Conservation (phyloP, 2,888 invertebrate species). For the Synanthedon andrenaeformis region DNA sequence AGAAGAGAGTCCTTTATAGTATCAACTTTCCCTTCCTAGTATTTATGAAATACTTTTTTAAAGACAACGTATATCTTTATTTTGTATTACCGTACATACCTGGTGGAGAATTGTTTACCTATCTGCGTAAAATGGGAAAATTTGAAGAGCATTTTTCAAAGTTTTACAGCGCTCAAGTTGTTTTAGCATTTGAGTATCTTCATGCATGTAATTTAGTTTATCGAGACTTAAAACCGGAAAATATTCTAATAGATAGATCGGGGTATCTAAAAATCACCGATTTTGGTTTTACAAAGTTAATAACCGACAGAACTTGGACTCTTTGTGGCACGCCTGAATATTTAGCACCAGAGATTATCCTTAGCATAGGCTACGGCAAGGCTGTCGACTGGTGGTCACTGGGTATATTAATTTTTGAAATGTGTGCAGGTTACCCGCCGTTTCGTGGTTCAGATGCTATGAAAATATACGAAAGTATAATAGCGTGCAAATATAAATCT, state of each 20-base stretch:
- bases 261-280: slow-evolving; percentile 91
- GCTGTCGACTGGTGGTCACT: slow-evolving; percentile 98
- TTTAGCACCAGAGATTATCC: slow-evolving; percentile 92
- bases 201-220: slow-evolving; percentile 89
- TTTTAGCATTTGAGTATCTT: slow-evolving; percentile 90
- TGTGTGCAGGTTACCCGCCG: slow-evolving; percentile 93
- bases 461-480: slow-evolving; percentile 95
- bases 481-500: slow-evolving; percentile 86
- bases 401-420: slow-evolving; percentile 88
- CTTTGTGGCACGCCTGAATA: slow-evolving; percentile 98
- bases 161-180: slow-evolving; percentile 93
- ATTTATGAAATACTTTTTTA: slow-evolving; percentile 85
- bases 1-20: slow-evolving; percentile 88
- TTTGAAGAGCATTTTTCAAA: slow-evolving; percentile 83
- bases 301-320: slow-evolving; percentile 85
- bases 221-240: slow-evolving; percentile 93
- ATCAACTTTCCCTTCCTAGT: slow-evolving; percentile 91
- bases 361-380: slow-evolving; percentile 90
- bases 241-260: slow-evolving; percentile 81
- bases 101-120: slow-evolving; percentile 90
- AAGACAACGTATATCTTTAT: slow-evolving; percentile 87
- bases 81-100: slow-evolving; percentile 83
- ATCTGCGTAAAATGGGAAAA: slow-evolving; percentile 73
- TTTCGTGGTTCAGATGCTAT: slow-evolving; percentile 94
- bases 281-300: slow-evolving; percentile 93